A percentile compares a stretch with the other conserved stretches of the same genome.
Conservation (phyloP, 2,888 invertebrate species). For the Pyrrhosoma nymphula region DNA sequence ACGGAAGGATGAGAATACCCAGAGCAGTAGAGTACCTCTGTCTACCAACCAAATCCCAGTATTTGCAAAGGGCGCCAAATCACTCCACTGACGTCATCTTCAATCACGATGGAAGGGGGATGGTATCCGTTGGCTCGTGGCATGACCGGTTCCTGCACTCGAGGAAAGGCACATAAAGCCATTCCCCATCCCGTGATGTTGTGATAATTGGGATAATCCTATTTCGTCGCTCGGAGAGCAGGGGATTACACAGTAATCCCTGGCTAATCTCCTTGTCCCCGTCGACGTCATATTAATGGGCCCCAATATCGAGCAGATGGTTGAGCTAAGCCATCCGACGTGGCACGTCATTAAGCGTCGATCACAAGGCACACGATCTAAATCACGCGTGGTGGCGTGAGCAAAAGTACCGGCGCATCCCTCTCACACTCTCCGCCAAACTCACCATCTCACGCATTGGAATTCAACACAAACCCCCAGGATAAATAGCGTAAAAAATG, state of each 20-base stretch:
- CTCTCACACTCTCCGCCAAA: background rate
- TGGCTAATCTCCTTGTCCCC: background rate
- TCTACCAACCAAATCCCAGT: background rate
- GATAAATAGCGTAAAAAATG: no score
- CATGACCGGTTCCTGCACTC: background rate
- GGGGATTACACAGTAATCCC: background rate
- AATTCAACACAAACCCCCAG: no score
- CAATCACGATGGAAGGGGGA: background rate
- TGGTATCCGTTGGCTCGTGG: background rate
- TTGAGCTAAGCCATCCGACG: background rate
- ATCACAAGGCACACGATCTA: background rate
- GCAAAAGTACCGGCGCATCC: background rate
- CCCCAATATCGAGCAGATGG: background rate
- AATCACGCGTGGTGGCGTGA: background rate
- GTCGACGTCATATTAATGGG: background rate
- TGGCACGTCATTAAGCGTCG: background rate
- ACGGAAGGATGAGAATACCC: no score
- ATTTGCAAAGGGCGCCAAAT: background rate
- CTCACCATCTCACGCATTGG: no score
- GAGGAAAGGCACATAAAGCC: background rate
- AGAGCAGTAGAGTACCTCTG: no score
- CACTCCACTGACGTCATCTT: background rate
- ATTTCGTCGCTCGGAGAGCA: background rate
- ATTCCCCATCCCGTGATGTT: background rate
- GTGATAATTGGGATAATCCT: slow-evolving; percentile 36